Conservation (phyloP, 1,140 invertebrate species). For the Agrilus planipennis region DNA sequence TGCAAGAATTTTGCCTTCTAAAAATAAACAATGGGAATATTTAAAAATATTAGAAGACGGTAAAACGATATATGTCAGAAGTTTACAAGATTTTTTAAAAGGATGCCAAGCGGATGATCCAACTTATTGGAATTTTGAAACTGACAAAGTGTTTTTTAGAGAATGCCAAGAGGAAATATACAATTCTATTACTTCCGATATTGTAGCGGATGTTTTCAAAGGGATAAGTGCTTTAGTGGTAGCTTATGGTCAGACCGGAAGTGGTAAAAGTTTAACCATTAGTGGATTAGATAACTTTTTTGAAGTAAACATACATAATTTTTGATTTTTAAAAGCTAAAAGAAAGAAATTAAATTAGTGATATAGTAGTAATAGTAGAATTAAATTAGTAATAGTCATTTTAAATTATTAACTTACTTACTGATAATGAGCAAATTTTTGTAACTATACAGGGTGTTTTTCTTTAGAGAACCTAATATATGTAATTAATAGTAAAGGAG, state of each 20-base stretch:
- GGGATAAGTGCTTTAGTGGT: slow-evolving; percentile 18
- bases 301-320: too few relatives aligned
- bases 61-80: slow-evolving; percentile 19
- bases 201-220: slow-evolving; percentile 20
- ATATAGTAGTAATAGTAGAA: too few relatives aligned
- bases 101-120: slow-evolving; percentile 2
- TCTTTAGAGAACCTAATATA: too few relatives aligned
- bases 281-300: slow-evolving; percentile 19
- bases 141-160: slow-evolving; percentile 23
- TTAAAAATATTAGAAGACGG: slow-evolving; percentile 18
- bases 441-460: too few relatives aligned
- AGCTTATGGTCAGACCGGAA: slow-evolving; percentile 22
- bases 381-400: too few relatives aligned
- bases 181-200: slow-evolving; percentile 11
- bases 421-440: too few relatives aligned
- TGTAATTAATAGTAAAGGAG: too few relatives aligned
- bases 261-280: slow-evolving; percentile 25
- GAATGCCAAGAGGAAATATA: slow-evolving; percentile 16
- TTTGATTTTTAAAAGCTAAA: too few relatives aligned
- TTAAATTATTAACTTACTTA: too few relatives aligned
- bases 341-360: too few relatives aligned
- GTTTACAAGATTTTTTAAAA: slow-evolving; percentile 18
- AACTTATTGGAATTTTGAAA: slow-evolving; percentile 24
- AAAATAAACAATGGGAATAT: slow-evolving; percentile 15
- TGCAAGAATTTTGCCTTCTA: slow-evolving; percentile 19